A percentile compares a stretch with the other conserved stretches of the same genome.
Evolutionary conservation across 2,888 invertebrate species (phyloP).

Genomic region (Eristalis pertinax): DNA sequence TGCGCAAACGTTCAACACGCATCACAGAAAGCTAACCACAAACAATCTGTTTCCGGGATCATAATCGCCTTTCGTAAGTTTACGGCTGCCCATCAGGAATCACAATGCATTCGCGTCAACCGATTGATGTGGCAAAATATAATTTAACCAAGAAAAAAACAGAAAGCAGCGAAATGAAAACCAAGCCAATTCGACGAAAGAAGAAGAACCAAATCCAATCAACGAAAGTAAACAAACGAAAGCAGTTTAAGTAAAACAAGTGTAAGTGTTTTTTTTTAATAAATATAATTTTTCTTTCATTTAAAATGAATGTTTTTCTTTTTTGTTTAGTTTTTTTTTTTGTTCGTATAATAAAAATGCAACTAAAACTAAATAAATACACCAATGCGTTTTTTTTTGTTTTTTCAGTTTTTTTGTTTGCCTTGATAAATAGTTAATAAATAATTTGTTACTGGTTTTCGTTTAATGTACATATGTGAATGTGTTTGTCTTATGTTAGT

Average conservation of each 20-base stretch:
- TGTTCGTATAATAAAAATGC: slow-evolving; percentile 60
- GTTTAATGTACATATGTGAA: slow-evolving; percentile 69
- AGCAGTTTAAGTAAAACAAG: slow-evolving; percentile 60
- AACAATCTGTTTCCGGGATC: neutral
- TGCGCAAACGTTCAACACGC: slow-evolving; percentile 39
- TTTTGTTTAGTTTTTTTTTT: slow-evolving; percentile 40
- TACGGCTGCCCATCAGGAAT: no score
- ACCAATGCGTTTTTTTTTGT: slow-evolving; percentile 59
- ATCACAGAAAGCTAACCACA: neutral
- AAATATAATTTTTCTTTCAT: slow-evolving; percentile 71
- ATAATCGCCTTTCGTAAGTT: neutral
- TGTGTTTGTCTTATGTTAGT: slow-evolving; percentile 51
- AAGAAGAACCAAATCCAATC: slow-evolving; percentile 31
- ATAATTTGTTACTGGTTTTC: slow-evolving; percentile 61
- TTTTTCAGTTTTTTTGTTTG: slow-evolving; percentile 19
- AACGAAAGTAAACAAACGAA: slow-evolving; percentile 47
- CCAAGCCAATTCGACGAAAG: slow-evolving; percentile 19
- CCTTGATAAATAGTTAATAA: slow-evolving; percentile 71
- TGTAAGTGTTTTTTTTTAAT: slow-evolving; percentile 56
- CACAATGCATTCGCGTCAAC: no score
- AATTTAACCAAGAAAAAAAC: neutral
- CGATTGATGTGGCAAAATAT: neutral
- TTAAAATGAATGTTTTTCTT: slow-evolving; percentile 70
- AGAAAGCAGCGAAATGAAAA: slow-evolving; percentile 21
- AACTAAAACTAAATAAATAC: slow-evolving; percentile 72